Evolutionary conservation across 1,140 invertebrate species (phyloP), one percentile per base, ranked within the genome.

Genomic region (Asobara japonica): DNA sequence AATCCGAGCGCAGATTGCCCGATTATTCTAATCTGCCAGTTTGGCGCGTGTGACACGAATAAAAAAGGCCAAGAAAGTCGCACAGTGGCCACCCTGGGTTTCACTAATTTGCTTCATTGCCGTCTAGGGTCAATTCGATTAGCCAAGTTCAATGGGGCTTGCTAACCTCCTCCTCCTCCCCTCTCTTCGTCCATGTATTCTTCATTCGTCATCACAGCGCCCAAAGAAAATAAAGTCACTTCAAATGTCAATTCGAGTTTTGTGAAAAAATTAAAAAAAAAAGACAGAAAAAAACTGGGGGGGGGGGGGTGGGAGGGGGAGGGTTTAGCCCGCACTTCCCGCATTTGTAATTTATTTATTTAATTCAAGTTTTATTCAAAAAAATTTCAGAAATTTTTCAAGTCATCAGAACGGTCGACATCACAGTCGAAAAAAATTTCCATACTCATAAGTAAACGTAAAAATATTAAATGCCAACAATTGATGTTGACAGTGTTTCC

Each of bases 61-160:
- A 13, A 62, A 16, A 56, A 62, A 62, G 29, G 5, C n/a, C n/a
- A 27, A 31, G 51, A 27, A 62, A 41, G 41, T n/a, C 41, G 25
- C n/a, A 38, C 1, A 33, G 33, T 38, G 22, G 10, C 13, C 13
- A 30, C 11, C 22, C 25, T 13, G 30, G 48, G 68, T 70, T 76
- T 76, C 77, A 76, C 31, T 74, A 79, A 78, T 78, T 80, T 78
- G 69, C 64, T 64, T 78, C 74, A 79, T 80, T 68, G 65, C 29
- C 74, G 25, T 31, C 68, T 65, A 30, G 74, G 78, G 77, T 79
- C 73, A 80, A 80, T 69, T 80, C 69, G 66, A 80, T 79, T 76
- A 78, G 67, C 36, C 56, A 74, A 69, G 75, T 76, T 64, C 41
- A 67, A 67, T 48, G 20, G 36, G 38, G 51, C 5, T 6, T 13